Base-by-base conservation (phyloP, 2,113 vertebrate genomes). In the Bos indicus region DNA sequence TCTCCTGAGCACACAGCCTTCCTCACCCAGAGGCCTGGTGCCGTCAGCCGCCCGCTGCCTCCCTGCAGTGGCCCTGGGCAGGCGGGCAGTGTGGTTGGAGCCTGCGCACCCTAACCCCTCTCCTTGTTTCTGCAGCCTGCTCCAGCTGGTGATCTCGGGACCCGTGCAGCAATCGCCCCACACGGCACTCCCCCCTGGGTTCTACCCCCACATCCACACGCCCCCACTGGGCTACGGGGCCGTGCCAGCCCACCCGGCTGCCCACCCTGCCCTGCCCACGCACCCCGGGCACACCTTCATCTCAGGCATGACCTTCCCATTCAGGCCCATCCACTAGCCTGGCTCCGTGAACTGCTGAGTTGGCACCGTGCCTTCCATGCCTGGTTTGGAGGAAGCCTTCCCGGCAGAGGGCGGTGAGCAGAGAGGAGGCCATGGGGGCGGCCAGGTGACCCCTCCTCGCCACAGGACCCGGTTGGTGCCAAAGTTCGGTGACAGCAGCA, bases 101-200 rank as follows among this genome's bases (percentile, higher is more conserved):
- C 0, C 3, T 0, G 15, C 1, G 0, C 0, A 2, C 10, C 83
- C 92, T 97, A 30, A 97, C 28, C 13, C 60, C n/a, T 86, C 21
- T 97, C 30, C 92, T 98, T 98, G 91, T 97, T 0, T 90, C 93
- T 46, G 1, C 99, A 99, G 99, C 99, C 98, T 99, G 93, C 99
- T 99, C 92, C 99, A 99, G 99, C 98, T 99, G 99, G 99, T 99
- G 98, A 99, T 99, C 97, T 99, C 99, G 0, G 99, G 99, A 2
- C 99, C 99, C 0, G 99, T 99, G 33, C 99, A 99, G 97, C 99
- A 99, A 12, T 98, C 99, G 0, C 60, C 98, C 0, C 99, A 99
- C 2, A 48, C 99, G 0, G 54, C 99, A 3, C 98, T 99, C 57
- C 99, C 99, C 1, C 99, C 99, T 0, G 99, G 99, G 0, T 99